A percentile compares a stretch with the other conserved stretches of the same genome.
phyloP scores from a whole-genome alignment of 2,797 vertebrate species.

The Cygnus olor region DNA sequence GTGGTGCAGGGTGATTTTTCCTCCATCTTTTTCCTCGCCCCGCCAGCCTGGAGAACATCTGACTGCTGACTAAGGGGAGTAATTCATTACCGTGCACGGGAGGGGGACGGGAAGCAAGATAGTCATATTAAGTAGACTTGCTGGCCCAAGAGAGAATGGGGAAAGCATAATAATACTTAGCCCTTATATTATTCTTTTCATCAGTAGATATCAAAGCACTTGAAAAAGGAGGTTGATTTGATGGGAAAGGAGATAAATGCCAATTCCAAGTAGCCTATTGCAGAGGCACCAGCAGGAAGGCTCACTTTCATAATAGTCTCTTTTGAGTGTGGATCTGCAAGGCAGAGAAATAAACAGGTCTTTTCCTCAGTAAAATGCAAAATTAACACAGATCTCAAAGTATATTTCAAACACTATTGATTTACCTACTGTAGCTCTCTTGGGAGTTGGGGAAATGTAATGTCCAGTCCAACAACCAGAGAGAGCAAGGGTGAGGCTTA shows the following conservation, averaged over 20 bases:
- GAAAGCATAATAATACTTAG: conserved; percentile 27
- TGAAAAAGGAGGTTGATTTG: conserved; percentile 41
- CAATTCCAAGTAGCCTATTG: neutral
- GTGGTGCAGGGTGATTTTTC: conserved; percentile 16
- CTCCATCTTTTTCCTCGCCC: conserved; percentile 39
- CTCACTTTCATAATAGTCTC: neutral
- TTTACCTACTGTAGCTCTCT: neutral
- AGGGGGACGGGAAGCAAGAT: neutral
- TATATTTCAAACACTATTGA: neutral
- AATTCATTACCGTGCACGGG: neutral
- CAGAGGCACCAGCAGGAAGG: neutral
- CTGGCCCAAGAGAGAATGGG: conserved; percentile 10
- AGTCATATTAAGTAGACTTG: conserved; percentile 13
- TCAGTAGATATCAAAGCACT: conserved; percentile 39
- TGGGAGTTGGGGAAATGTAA: neutral
- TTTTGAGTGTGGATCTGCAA: neutral
- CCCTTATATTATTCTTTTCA: conserved; percentile 17
- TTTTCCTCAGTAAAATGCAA: neutral
- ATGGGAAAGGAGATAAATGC: conserved; percentile 30
- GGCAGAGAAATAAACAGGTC: neutral
- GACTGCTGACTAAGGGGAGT: conserved; percentile 43
- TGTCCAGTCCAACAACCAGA: neutral
- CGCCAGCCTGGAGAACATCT: neutral
- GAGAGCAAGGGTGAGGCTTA: neutral
- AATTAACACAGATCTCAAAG: neutral